Evolutionary conservation across 2,888 invertebrate species (phyloP).

Genomic region (Augochlorella aurata): DNA sequence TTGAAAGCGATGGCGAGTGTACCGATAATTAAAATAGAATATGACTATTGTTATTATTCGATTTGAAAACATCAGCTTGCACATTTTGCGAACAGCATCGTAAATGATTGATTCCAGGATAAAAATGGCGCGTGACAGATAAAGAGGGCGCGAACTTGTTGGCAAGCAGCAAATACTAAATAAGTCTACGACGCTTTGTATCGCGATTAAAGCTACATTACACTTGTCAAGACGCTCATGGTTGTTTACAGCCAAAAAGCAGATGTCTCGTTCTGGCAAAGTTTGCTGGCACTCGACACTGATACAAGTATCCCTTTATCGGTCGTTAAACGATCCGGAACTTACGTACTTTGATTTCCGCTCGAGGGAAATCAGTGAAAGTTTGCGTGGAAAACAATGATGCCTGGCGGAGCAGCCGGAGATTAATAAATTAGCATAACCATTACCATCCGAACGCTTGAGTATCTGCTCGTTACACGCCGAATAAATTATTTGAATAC

Average conservation of each 20-base stretch:
- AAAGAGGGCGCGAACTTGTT: conserved; percentile 61
- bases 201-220: conserved; percentile 81
- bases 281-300: conserved; percentile 76
- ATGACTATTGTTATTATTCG: no score
- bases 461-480: not conserved
- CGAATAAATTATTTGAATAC: conserved; percentile 11
- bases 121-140: conserved; percentile 47
- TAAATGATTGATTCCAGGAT: not conserved
- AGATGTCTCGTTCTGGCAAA: conserved; percentile 79
- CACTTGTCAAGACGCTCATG: conserved; percentile 78
- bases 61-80: not conserved
- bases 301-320: conserved; percentile 72
- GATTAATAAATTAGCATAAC: conserved; percentile 31
- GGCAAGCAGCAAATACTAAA: conserved; percentile 70
- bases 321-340: conserved; percentile 59
- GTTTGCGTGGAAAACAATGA: conserved; percentile 29
- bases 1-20: no score
- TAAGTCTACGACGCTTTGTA: conserved; percentile 72
- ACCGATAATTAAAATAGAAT: no score
- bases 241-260: conserved; percentile 76
- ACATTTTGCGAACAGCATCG: not conserved
- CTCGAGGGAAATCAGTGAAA: conserved; percentile 34
- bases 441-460: not conserved
- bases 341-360: conserved; percentile 50
- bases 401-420: not conserved